A percentile compares a stretch with the other conserved stretches of the same genome.
These are phyloP conservation scores for Disparrhopalites patrizii DNA, from an alignment of 2,888 invertebrate species.

Conservation along the genomic window DNA sequence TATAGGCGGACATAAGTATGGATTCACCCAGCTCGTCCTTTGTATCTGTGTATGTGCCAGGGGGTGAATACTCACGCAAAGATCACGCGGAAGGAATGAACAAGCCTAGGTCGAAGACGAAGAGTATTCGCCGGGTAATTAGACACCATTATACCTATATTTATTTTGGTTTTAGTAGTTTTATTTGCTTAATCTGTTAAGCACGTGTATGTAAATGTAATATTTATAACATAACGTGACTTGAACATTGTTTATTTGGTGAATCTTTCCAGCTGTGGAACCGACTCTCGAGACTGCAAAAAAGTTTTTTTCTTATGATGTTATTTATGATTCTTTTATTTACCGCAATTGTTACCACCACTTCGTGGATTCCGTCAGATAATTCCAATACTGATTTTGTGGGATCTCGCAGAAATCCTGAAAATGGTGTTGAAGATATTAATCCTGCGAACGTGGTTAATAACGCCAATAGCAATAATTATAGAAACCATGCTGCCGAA, in stretches of 20 bases:
- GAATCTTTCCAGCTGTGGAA: slow-evolving; percentile 72
- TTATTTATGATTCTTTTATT: slow-evolving; percentile 48
- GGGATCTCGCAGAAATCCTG: no score
- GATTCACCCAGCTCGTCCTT: slow-evolving; percentile 24
- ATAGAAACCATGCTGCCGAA: no score
- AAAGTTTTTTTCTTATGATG: slow-evolving; percentile 67
- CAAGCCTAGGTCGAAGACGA: slow-evolving; percentile 20
- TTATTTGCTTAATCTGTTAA: slow-evolving; percentile 53
- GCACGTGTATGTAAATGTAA: slow-evolving; percentile 51
- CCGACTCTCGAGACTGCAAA: slow-evolving; percentile 75
- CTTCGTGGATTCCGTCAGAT: slow-evolving; percentile 27
- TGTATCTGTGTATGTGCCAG: slow-evolving; percentile 42
- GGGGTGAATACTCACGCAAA: slow-evolving; percentile 7
- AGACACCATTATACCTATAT: not conserved
- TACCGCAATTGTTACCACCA: slow-evolving; percentile 17
- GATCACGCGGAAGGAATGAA: slow-evolving; percentile 4
- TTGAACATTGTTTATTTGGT: not conserved
- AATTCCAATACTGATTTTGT: not conserved
- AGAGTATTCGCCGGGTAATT: slow-evolving; percentile 39
- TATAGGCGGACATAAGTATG: no score
- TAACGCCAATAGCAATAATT: no score
- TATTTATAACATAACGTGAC: not conserved
- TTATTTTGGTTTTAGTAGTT: slow-evolving; percentile 3
- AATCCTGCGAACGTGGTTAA: no score
- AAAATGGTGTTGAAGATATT: no score